These are phyloP conservation scores for Bubo bubo DNA, from an alignment of 2,113 vertebrate species.

Conservation along the genomic window DNA sequence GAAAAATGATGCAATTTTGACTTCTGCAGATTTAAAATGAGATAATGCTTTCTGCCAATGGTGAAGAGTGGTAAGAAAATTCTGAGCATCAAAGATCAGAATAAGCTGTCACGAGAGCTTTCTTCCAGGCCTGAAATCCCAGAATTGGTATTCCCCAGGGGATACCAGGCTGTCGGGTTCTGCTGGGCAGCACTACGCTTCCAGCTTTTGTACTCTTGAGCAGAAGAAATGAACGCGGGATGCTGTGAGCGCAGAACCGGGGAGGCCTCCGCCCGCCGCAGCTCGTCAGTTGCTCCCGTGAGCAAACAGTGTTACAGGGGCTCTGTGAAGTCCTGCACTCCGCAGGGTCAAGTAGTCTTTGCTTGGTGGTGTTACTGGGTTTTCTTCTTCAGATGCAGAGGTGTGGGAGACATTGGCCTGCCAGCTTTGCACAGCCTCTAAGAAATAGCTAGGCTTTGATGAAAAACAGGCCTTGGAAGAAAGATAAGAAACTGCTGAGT, in stretches of 20 bases:
- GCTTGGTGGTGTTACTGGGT: background rate
- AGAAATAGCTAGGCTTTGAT: too few relatives aligned
- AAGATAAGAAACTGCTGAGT: too few relatives aligned
- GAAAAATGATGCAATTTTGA: background rate
- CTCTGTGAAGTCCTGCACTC: background rate
- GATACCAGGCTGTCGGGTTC: background rate
- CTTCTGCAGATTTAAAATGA: background rate
- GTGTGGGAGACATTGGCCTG: too few relatives aligned
- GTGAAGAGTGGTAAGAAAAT: background rate
- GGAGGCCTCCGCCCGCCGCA: background rate
- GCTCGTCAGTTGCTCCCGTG: background rate
- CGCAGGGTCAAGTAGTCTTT: accelerated
- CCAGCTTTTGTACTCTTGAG: background rate
- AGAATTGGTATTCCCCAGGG: accelerated
- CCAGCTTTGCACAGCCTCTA: too few relatives aligned
- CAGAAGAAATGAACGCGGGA: too few relatives aligned
- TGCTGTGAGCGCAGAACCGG: too few relatives aligned
- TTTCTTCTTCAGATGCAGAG: background rate
- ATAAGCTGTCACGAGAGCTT: background rate
- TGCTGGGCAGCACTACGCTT: background rate
- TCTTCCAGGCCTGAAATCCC: background rate
- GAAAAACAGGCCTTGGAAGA: too few relatives aligned
- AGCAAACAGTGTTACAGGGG: background rate
- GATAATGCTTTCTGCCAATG: background rate
- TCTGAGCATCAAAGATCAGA: background rate